phyloP scores from a whole-genome alignment of 2,888 invertebrate species.

The Xylophagus ater region DNA sequence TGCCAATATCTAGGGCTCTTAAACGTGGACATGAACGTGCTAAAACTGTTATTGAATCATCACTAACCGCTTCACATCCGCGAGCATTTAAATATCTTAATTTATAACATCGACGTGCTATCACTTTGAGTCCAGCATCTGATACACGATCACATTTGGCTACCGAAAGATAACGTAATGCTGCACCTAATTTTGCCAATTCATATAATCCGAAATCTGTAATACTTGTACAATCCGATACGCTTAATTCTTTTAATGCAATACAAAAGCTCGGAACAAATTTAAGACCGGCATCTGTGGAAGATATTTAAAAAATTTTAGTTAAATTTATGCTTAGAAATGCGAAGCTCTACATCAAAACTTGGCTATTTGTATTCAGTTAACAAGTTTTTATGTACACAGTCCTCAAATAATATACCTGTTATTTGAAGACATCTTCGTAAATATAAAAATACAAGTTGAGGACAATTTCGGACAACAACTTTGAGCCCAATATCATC shows the following conservation, averaged over 20 bases:
- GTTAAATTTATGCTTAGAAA: neutral
- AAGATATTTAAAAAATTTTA: neutral
- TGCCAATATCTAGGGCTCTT: slow-evolving; percentile 80
- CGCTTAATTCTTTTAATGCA: slow-evolving; percentile 72
- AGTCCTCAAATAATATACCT: slow-evolving; percentile 42
- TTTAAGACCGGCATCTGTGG: slow-evolving; percentile 77
- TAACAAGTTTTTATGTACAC: neutral
- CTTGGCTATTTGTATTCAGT: neutral
- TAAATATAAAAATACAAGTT: slow-evolving; percentile 75
- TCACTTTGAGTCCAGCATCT: slow-evolving; percentile 78
- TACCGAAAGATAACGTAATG: slow-evolving; percentile 82
- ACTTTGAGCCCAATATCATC: slow-evolving; percentile 76
- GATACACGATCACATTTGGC: slow-evolving; percentile 89
- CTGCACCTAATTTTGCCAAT: slow-evolving; percentile 75
- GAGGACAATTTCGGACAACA: slow-evolving; percentile 77
- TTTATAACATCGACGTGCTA: slow-evolving; percentile 80
- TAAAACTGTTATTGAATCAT: slow-evolving; percentile 77
- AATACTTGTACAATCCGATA: slow-evolving; percentile 80
- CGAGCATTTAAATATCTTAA: slow-evolving; percentile 80
- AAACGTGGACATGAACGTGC: slow-evolving; percentile 77
- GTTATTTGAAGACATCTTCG: slow-evolving; percentile 81
- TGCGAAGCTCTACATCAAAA: neutral
- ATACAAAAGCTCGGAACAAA: slow-evolving; percentile 83
- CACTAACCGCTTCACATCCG: slow-evolving; percentile 89
- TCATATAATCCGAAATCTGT: slow-evolving; percentile 88